A percentile compares a stretch with the other conserved stretches of the same genome.
Evolutionary conservation across 2,113 vertebrate species (phyloP).

Genomic region (Micromys minutus): DNA sequence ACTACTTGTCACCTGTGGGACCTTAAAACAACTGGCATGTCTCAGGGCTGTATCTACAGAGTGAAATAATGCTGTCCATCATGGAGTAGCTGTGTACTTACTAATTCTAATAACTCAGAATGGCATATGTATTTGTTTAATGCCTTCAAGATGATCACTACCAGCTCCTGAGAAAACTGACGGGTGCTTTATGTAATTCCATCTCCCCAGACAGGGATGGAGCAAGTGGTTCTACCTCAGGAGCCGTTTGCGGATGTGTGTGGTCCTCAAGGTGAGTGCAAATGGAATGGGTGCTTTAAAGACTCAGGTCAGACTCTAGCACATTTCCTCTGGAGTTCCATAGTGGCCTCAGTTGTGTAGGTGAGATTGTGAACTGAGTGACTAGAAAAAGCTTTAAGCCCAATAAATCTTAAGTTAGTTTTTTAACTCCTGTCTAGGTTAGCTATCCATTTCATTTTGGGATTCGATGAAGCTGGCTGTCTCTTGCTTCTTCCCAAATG

Average conservation of each 20-base stretch:
- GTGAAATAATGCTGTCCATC: neutral
- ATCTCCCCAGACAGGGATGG: slow-evolving; percentile 84
- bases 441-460: slow-evolving; percentile 76
- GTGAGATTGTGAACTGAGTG: slow-evolving; percentile 65
- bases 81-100: neutral
- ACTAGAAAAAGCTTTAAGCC: slow-evolving; percentile 50
- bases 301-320: slow-evolving; percentile 27
- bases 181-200: slow-evolving; percentile 88
- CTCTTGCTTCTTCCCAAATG: slow-evolving; percentile 73
- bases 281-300: slow-evolving; percentile 46
- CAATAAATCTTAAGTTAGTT: slow-evolving; percentile 74
- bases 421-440: slow-evolving; percentile 75
- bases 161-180: slow-evolving; percentile 87
- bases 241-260: slow-evolving; percentile 83
- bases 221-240: slow-evolving; percentile 88
- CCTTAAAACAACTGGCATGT: neutral
- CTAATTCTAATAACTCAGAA: slow-evolving; percentile 55
- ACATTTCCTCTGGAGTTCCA: slow-evolving; percentile 12
- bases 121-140: slow-evolving; percentile 60
- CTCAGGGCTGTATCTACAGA: slow-evolving; percentile 43
- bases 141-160: slow-evolving; percentile 87
- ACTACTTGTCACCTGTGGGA: neutral
- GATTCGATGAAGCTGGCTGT: slow-evolving; percentile 76
- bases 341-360: slow-evolving; percentile 58
- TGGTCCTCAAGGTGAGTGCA: slow-evolving; percentile 81